A percentile compares a stretch with the other conserved stretches of the same genome.
phyloP scores from a whole-genome alignment of 2,888 invertebrate species.

The Drosophila nr. perissopoda region DNA sequence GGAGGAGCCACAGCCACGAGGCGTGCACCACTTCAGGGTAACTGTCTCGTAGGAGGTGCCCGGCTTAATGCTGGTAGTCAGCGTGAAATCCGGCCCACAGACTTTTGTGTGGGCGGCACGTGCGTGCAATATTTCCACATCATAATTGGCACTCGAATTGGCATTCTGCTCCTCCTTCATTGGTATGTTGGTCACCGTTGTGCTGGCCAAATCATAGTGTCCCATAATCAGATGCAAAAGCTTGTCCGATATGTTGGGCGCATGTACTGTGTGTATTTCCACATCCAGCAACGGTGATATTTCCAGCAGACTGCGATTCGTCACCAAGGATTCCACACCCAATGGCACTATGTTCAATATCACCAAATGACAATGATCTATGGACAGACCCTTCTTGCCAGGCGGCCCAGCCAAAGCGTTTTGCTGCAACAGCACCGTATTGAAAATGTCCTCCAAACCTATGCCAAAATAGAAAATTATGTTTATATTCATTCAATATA shows the following conservation, averaged over 20 bases:
- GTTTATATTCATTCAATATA: background rate
- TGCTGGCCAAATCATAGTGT: conserved; percentile 96
- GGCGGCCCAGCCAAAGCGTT: conserved; percentile 89
- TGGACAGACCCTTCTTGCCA: conserved; percentile 88
- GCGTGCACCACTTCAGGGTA: conserved; percentile 98
- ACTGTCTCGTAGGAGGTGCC: conserved; percentile 92
- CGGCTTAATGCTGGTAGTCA: conserved; percentile 88
- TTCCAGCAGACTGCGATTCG: conserved; percentile 89
- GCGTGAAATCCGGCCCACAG: conserved; percentile 87
- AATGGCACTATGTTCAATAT: conserved; percentile 95
- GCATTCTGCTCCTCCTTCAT: conserved; percentile 99
- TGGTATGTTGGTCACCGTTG: conserved; percentile 99
- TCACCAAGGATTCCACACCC: conserved; percentile 91
- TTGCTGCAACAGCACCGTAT: conserved; percentile 92
- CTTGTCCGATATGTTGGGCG: conserved; percentile 90
- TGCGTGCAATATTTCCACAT: conserved; percentile 98
- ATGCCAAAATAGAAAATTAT: background rate
- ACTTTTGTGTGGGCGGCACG: conserved; percentile 93
- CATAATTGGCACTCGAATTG: conserved; percentile 98
- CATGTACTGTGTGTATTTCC: conserved; percentile 92
- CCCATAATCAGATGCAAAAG: conserved; percentile 91
- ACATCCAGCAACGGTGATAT: conserved; percentile 90
- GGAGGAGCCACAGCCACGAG: conserved; percentile 92
- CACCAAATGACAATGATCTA: conserved; percentile 95
- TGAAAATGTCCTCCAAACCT: conserved; percentile 92